Evolutionary conservation across 2,113 vertebrate genomes (phyloP).

Genomic region (Trichomycterus rosablanca): DNA sequence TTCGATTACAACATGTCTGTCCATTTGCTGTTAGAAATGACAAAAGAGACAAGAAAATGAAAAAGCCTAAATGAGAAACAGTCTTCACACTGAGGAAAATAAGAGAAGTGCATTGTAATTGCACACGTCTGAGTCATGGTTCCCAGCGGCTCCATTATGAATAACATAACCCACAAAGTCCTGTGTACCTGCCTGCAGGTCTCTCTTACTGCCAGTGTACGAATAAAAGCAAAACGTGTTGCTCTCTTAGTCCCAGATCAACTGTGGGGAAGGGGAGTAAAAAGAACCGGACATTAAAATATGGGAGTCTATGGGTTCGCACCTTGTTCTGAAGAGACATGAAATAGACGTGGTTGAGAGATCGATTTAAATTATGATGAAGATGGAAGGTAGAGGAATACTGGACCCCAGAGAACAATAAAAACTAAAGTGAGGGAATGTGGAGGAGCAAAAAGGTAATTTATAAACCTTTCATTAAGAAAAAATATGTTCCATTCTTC

Average conservation of each 20-base stretch:
- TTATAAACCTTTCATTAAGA: no score
- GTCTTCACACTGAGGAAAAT: constrained; percentile 3
- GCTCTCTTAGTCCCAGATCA: not conserved
- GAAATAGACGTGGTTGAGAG: no score
- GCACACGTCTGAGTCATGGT: constrained; percentile 22
- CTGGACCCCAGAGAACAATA: no score
- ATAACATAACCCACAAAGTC: constrained; percentile 46
- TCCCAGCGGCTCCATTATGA: constrained; percentile 10
- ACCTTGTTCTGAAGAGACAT: no score
- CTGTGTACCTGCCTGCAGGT: constrained; percentile 42
- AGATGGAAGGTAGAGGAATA: no score
- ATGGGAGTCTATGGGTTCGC: no score
- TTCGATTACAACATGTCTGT: not conserved
- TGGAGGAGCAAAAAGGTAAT: no score
- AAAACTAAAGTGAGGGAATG: no score
- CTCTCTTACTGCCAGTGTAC: constrained; percentile 25
- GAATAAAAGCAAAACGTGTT: not conserved
- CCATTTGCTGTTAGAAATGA: not conserved
- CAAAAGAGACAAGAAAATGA: not conserved
- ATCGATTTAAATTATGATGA: no score
- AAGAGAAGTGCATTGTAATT: constrained; percentile 12
- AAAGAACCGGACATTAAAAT: no score
- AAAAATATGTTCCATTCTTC: no score
- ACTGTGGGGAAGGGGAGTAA: not conserved
- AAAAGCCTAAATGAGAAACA: not conserved